Evolutionary conservation across 2,797 vertebrate genomes (phyloP), one percentile per base, ranked within the genome.

Genomic region (Megalops cyprinoides): DNA sequence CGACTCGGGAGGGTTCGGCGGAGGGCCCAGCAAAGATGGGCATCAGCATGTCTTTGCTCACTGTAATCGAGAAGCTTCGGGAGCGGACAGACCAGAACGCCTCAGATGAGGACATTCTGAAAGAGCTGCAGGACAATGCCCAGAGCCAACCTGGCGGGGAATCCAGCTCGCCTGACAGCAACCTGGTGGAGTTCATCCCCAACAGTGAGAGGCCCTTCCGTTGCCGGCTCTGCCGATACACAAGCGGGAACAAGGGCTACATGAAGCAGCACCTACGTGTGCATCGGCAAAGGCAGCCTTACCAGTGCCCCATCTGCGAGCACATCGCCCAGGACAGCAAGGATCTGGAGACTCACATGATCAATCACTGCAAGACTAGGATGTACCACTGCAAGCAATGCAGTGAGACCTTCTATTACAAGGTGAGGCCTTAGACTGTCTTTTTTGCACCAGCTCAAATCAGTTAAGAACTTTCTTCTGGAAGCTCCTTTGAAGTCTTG

Each of bases 291-390:
- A 93, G 96, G 69, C 95, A 96, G 90, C 97, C 98, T 0, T 99
- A 99, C 82, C 97, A 99, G 92, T 99, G 98, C 86, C 98, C 98
- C 3, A 98, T 99, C 90, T 99, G 98, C 48, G 97, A 99, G 83
- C 96, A 98, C 89, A 94, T 98, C 9, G 96, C 98, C 0, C 85
- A 90, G 0, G 92, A 97, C 87, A 99, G 98, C 82, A 95, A 94
- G 78, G 97, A 97, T 88, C 90, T 99, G 82, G 97, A 99, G 90
- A 95, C 89, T 84, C 98, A 99, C 87, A 99, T 98, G 97, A 96
- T 98, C 90, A 94, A 96, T 93, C 98, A 99, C 92, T 98, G 97
- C 92, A 98, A 98, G 89, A 94, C 93, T 46, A 94, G 96, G 86
- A 95, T 92, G 91, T 96, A 98, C 90, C 96, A 96, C 83, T 99